Base-by-base conservation (phyloP, 2,797 vertebrate species). In the Craterocephalus amniculus region DNA sequence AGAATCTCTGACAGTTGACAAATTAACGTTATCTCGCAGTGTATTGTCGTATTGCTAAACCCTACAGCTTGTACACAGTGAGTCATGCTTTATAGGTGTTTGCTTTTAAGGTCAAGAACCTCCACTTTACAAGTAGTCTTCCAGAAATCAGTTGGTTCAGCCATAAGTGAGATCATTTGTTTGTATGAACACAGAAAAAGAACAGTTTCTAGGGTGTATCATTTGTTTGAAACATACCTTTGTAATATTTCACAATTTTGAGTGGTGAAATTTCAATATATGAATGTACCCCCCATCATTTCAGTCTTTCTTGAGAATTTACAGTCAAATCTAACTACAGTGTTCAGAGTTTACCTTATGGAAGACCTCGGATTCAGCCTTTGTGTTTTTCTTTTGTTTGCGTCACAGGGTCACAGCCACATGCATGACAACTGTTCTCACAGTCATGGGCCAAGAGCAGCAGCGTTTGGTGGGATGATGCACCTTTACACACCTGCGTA, bases 371-470 rank as follows among this genome's bases (percentile, higher is more conserved):
- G 12, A 49, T 34, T 22, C 16, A 43, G 26, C 51, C 16, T 31
- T 10, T n/a, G 31, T 71, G 38, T 58, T 49, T 29, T 31, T 1
- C 2, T n/a, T 49, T 31, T 58, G 43, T 81, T 9, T 54, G 51
- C 79, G 54, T 69, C 34, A 11, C 87, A 93, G 88, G 74, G 76
- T 65, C 93, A 92, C 67, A 67, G 89, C 66, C 90, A 93, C 73
- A 81, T 74, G 88, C 83, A 48, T 31, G 90, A 92, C 52, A 16
- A 63, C 70, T 92, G 91, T 22, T 87, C 88, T 6, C 93, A 93
- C 84, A 83, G 91, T 45, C 93, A 94, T 6, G 91, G 90, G 40
- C 87, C 92, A 0, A 86, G 91, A 52, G 89, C 84, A 0, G 90
- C 89, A 2, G 91, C 78, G 2, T 88, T 88, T 4, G 74, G 86